phyloP scores from a whole-genome alignment of 2,797 vertebrate genomes.

The Rhinatrema bivittatum region DNA sequence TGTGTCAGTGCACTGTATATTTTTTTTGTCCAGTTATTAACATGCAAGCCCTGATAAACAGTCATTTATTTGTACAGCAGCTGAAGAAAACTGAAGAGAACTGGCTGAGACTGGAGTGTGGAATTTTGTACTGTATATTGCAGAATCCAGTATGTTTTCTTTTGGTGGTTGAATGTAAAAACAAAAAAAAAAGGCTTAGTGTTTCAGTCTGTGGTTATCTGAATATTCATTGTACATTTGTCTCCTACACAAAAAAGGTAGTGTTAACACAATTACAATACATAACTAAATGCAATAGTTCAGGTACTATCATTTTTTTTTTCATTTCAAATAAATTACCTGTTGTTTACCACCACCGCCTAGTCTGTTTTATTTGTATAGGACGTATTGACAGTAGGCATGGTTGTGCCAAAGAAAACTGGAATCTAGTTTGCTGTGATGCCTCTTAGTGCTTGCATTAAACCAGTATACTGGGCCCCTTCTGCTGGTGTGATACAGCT shows the following conservation, averaged over 20 bases:
- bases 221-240: conserved; percentile 97
- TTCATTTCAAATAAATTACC: conserved; percentile 95
- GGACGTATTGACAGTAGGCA: no score
- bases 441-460: no score
- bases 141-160: conserved; percentile 66
- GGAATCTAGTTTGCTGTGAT: no score
- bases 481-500: no score
- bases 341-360: conserved; percentile 87
- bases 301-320: conserved; percentile 83
- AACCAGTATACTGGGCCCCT: no score
- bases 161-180: conserved; percentile 84
- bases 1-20: conserved; percentile 97
- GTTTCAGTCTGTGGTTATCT: conserved; percentile 96
- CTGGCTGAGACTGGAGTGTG: conserved; percentile 68
- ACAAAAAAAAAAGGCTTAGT: conserved; percentile 90
- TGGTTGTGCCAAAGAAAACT: no score
- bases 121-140: conserved; percentile 85
- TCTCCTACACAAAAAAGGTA: conserved; percentile 85
- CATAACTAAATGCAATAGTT: conserved; percentile 94
- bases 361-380: conserved; percentile 23
- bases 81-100: conserved; percentile 68
- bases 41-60: conserved; percentile 67
- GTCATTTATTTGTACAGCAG: conserved; percentile 80
- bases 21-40: conserved; percentile 76
- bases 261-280: conserved; percentile 80